Evolutionary conservation across 2,888 invertebrate species (phyloP).

Genomic region (Antheraea yamamai): DNA sequence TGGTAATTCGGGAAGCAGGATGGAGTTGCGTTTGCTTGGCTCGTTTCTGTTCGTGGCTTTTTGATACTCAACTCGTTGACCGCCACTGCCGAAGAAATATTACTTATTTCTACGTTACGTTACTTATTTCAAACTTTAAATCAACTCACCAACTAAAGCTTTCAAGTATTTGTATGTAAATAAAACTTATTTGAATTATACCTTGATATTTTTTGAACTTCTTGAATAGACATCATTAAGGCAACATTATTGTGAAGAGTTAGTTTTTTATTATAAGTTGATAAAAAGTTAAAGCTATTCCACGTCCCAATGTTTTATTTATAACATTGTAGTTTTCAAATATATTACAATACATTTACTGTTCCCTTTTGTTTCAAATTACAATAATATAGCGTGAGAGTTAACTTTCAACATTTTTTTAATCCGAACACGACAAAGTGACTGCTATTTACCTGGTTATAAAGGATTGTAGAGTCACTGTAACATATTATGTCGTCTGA

Average conservation of each 20-base stretch:
- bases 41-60: conserved; percentile 65
- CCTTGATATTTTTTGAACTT: conserved; percentile 21
- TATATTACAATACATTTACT: too few relatives aligned
- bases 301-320: neutral
- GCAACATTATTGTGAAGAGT: neutral
- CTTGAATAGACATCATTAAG: conserved; percentile 27
- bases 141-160: neutral
- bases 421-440: too few relatives aligned
- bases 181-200: conserved; percentile 23
- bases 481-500: too few relatives aligned
- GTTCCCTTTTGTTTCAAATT: too few relatives aligned
- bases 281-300: too few relatives aligned
- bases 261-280: neutral
- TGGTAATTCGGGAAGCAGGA: conserved; percentile 39
- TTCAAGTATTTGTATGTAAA: conserved; percentile 17
- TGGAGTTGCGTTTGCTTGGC: conserved; percentile 57
- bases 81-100: conserved; percentile 56
- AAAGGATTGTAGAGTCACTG: too few relatives aligned
- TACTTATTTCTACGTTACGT: conserved; percentile 27
- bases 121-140: conserved; percentile 24
- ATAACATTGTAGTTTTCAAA: neutral
- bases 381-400: too few relatives aligned
- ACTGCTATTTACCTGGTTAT: too few relatives aligned
- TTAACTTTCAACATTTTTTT: too few relatives aligned
- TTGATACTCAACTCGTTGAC: conserved; percentile 74